Evolutionary conservation across 2,113 vertebrate genomes (phyloP), one percentile per base, ranked within the genome.

Genomic region (Lampris incognitus): DNA sequence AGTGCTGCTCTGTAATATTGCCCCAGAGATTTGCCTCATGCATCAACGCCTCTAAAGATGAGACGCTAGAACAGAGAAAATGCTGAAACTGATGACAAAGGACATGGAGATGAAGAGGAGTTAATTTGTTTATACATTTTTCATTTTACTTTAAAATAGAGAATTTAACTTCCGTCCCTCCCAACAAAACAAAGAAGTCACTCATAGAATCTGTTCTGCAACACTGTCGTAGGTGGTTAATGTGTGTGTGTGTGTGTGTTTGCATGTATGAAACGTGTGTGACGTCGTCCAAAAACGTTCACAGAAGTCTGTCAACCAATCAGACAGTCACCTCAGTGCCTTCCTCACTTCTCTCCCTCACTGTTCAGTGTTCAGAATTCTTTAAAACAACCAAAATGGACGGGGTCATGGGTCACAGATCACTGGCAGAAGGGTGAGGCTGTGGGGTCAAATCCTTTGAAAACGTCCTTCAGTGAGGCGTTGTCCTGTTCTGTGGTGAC

Each of bases 371-470:
- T 87, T 77, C 69, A 67, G 39, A 78, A 60, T 64, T 2, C 39
- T 74, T 86, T 85, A 87, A 89, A 86, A 11, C 37, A 38, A 24
- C 56, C 40, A 52, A 11, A 2, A 13, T 7, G 54, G 49, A 24
- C 11, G 46, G 44, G 37, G 3, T 10, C 9, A 7, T n/a, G 54
- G 50, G 48, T 36, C 3, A 1, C n/a, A 37, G 60, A 80, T 94
- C 87, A 98, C 95, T 99, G 97, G 87, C 97, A 98, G 73, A 99
- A 99, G 0, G 97, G 97, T 1, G 97, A 99, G 1, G 97, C 97
- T 0, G 97, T 98, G 72, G 97, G 97, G 86, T 99, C 97, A 3
- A 99, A 99, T 11, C 97, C 97, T 93, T 99, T 98, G 88, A 99
- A 99, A 85, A 99, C 97, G 9, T 99, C 97, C 76, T 98, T 98